These are phyloP conservation scores for Ceramica pisi DNA, from an alignment of 2,888 invertebrate genomes.

Conservation along the genomic window DNA sequence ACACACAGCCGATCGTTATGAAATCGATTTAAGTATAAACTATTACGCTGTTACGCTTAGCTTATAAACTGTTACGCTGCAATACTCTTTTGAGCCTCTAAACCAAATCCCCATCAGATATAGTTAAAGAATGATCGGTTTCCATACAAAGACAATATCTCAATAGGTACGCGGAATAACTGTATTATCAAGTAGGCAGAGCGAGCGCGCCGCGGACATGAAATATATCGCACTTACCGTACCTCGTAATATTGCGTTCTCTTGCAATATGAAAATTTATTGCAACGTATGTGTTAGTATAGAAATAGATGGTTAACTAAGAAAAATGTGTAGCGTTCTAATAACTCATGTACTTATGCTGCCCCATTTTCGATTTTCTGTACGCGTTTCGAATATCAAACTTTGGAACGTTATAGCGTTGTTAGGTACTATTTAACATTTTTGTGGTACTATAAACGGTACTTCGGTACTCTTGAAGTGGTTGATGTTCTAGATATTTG, in stretches of 20 bases:
- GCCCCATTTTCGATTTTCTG: slow-evolving; percentile 60
- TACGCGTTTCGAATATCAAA: slow-evolving; percentile 56
- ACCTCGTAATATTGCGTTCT: slow-evolving; percentile 88
- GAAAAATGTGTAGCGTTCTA: slow-evolving; percentile 78
- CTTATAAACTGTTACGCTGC: too few relatives aligned
- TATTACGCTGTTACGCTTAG: too few relatives aligned
- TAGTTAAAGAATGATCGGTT: slow-evolving; percentile 56
- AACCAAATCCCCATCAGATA: slow-evolving; percentile 18
- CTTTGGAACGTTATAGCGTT: slow-evolving; percentile 12
- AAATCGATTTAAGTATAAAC: slow-evolving; percentile 16
- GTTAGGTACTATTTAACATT: slow-evolving; percentile 24
- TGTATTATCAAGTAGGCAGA: slow-evolving; percentile 83
- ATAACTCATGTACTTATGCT: slow-evolving; percentile 66
- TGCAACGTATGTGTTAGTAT: slow-evolving; percentile 82
- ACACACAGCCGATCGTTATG: neutral
- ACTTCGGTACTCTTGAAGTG: slow-evolving; percentile 1
- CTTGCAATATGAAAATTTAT: slow-evolving; percentile 90
- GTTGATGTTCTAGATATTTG: slow-evolving; percentile 5
- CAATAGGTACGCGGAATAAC: slow-evolving; percentile 77
- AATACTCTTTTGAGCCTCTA: neutral
- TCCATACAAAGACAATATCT: slow-evolving; percentile 75
- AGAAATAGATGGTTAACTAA: slow-evolving; percentile 80
- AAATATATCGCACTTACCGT: slow-evolving; percentile 87
- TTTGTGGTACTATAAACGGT: neutral
- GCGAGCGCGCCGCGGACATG: slow-evolving; percentile 81